Conservation (phyloP, 2,797 vertebrate genomes). For the Poecile montanus region DNA sequence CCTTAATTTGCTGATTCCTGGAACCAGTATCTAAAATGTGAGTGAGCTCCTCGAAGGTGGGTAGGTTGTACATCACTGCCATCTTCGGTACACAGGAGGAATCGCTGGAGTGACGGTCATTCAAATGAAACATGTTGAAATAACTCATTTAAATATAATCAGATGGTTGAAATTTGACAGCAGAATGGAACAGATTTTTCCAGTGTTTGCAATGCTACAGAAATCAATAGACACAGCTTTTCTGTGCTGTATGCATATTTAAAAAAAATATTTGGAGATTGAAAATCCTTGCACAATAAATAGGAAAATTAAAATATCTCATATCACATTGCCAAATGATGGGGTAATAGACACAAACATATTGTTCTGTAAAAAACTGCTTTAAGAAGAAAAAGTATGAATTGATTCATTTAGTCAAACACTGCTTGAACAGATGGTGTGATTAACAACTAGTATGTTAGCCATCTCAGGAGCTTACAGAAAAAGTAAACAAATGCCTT, state of each 20-base stretch:
- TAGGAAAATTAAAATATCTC: constrained; percentile 83
- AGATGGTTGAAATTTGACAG: constrained; percentile 80
- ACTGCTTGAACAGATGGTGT: constrained; percentile 80
- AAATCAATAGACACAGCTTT: constrained; percentile 81
- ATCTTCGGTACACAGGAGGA: constrained; percentile 73
- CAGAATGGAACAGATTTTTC: constrained; percentile 81
- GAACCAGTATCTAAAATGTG: not conserved
- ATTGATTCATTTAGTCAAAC: constrained; percentile 77
- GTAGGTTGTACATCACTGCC: constrained; percentile 76
- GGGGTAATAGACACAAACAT: constrained; percentile 81
- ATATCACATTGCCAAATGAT: constrained; percentile 79
- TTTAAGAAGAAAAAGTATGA: constrained; percentile 78
- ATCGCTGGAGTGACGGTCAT: constrained; percentile 62
- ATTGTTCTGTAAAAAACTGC: constrained; percentile 78
- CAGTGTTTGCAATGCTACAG: constrained; percentile 78
- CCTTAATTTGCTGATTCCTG: not conserved
- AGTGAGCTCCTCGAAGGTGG: not conserved
- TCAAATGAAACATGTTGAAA: constrained; percentile 68
- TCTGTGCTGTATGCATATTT: constrained; percentile 74
- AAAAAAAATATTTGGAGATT: constrained; percentile 79
- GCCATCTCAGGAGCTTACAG: constrained; percentile 81
- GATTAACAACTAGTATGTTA: constrained; percentile 83
- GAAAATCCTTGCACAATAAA: constrained; percentile 80
- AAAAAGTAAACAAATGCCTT: constrained; percentile 79
- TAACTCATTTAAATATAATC: constrained; percentile 80